Evolutionary conservation across 2,797 vertebrate genomes (phyloP).

Genomic region (Pipistrellus nathusii): DNA sequence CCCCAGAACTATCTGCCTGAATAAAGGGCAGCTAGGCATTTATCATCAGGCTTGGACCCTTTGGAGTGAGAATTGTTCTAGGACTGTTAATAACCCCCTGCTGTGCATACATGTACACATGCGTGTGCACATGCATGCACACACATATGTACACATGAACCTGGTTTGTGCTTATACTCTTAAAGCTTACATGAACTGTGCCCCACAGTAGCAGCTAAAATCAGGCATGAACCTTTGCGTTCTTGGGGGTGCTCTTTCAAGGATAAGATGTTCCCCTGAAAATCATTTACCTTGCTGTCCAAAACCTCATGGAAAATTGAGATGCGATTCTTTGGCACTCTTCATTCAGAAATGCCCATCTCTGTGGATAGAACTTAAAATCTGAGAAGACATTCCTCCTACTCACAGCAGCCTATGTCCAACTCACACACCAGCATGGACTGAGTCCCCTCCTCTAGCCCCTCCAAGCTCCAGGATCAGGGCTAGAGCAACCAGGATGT

Average conservation of each 20-base stretch:
- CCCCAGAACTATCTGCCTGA: neutral
- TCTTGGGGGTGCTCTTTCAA: neutral
- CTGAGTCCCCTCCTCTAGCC: neutral
- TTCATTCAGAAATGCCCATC: neutral
- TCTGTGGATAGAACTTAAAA: neutral
- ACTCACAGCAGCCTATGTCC: neutral
- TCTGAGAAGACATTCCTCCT: neutral
- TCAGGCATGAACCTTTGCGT: neutral
- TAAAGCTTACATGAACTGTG: neutral
- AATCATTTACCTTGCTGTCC: neutral
- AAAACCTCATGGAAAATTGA: neutral
- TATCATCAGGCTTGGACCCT: neutral
- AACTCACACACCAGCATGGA: rapidly evolving
- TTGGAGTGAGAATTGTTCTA: neutral
- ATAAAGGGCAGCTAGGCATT: neutral
- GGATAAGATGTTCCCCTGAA: neutral
- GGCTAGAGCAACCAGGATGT: neutral
- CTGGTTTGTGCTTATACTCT: neutral
- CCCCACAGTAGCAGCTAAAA: neutral
- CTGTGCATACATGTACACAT: rapidly evolving
- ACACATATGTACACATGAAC: neutral
- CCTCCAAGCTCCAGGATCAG: neutral
- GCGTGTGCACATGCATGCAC: too few relatives aligned
- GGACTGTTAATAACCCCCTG: neutral
- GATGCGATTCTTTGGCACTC: neutral